Percentiles rank a stretch among this genome's conserved stretches.
Conservation (phyloP, 2,888 invertebrate species). For the Cerceris rybyensis region DNA sequence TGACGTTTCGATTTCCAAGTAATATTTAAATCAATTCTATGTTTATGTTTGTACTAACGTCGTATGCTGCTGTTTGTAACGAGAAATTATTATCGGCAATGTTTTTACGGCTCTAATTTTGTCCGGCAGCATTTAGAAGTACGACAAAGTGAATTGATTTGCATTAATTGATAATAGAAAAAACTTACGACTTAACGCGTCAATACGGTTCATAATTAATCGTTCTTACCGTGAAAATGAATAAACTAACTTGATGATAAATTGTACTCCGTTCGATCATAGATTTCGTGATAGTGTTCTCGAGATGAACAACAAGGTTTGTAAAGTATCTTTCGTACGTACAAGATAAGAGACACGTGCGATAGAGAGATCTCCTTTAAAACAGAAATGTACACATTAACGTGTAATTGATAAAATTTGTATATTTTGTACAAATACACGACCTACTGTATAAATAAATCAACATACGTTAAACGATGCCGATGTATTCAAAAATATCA, state of each 20-base stretch:
- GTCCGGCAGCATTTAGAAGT: not conserved
- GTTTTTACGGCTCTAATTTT: not conserved
- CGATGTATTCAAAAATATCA: not conserved
- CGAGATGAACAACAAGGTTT: conserved; percentile 27
- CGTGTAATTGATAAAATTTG: too few species aligned
- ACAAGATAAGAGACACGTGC: conserved; percentile 39
- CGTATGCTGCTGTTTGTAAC: not conserved
- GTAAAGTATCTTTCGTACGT: conserved; percentile 36
- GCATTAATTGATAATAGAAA: conserved; percentile 1
- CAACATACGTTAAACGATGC: too few species aligned
- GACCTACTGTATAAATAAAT: too few species aligned
- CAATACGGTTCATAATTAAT: conserved; percentile 16
- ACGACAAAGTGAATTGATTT: conserved; percentile 13
- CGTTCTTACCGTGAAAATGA: not conserved
- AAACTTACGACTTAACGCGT: not conserved
- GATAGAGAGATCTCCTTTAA: conserved; percentile 34
- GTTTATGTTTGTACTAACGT: too few species aligned
- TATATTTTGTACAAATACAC: too few species aligned
- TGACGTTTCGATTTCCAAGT: too few species aligned
- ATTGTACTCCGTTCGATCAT: too few species aligned
- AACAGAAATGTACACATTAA: conserved; percentile 13
- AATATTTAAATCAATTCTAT: too few species aligned
- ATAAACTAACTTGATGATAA: too few species aligned
- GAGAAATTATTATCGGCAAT: not conserved
- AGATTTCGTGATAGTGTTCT: too few species aligned